Base-by-base conservation (phyloP, 2,888 invertebrate species). In the Mycalesis mineus region DNA sequence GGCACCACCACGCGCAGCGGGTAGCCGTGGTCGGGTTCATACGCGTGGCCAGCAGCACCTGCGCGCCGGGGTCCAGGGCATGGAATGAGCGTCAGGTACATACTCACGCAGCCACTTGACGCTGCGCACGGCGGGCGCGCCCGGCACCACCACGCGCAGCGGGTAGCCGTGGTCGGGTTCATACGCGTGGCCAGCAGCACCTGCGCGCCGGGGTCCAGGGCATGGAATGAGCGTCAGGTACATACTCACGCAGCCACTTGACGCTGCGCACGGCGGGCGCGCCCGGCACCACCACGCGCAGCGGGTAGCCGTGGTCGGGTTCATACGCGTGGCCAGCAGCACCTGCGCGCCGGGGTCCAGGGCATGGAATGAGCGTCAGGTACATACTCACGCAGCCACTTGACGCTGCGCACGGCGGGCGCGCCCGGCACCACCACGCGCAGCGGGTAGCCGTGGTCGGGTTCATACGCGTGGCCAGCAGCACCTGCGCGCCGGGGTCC, bases 321-420 rank as follows among this genome's bases (percentile, higher is more conserved):
- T 99, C 99, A 99, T 99, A 86, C 96, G 95, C 70, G 97, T 98
- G 0, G 98, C 99, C 36, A 99, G 85, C 44, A 99, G 79, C 0
- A 98, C 93, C 68, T 95, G 95, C 5, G 94, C 92, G 63, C 91
- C 90, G 17, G 94, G 93, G 80, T 95, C 93, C 68, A 96, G 73
- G 0, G 96, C 97, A 5, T 22, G 22, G 22, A 22, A 2, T 4
- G 22, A 22, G 22, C 22, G 2, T 2, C 22, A 22, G 22, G 7
- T 22, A 22, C 22, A 22, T 22, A 22, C 22, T 22, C 22, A 22
- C 22, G 22, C 22, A 22, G 22, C 22, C 22, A 22, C 22, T 22
- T 22, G 22, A 22, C 22, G 22, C 22, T 22, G 22, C 22, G 22
- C 22, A 22, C 22, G 22, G 22, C 22, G 22, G 99, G 77, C 88